Evolutionary conservation across 2,797 vertebrate species (phyloP), one percentile per base, ranked within the genome.

Genomic region (Scleropages formosus): DNA sequence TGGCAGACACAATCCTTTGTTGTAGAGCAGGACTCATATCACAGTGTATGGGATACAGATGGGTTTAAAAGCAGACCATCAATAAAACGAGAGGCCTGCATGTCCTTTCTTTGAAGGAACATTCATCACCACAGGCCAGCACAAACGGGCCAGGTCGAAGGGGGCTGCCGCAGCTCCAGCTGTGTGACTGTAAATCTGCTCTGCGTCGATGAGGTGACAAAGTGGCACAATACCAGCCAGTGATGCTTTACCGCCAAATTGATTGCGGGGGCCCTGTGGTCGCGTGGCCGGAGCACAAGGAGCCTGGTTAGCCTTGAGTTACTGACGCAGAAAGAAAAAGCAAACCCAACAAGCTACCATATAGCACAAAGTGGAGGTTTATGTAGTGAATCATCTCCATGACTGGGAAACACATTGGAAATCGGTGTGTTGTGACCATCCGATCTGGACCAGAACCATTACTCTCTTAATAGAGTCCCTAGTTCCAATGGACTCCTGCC

Each of bases 381-480:
- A 51, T 70, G 12, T 56, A 53, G 67, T 26, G 16, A 70, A 69
- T 51, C 47, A 46, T 53, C 46, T 20, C 44, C 20, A 12, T 1
- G 22, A 69, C 47, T 16, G 20, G 67, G 20, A 70, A 56, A 27
- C 49, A 18, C 22, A 70, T 53, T n/a, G 49, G 49, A n/a, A 49
- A 70, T 56, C 49, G 49, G 26, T 70, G 69, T 44, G 53, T 56
- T 72, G 69, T 58, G 69, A 72, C 69, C 27, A 26, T 39, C 26
- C 39, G 51, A 58, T 6, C 16, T 22, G 22, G 27, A 27, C 9
- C 8, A 53, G 16, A 13, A 9, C 13, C 15, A 27, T 59, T 60
- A 26, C n/a, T 9, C 26, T 72, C 53, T 39, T 59, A 58, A 72
- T 56, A 27, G 49, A 70, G 24, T 27, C 49, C 47, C 22, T 22